Base-by-base conservation (phyloP, 1,140 invertebrate species). In the Drosophila lowei region DNA sequence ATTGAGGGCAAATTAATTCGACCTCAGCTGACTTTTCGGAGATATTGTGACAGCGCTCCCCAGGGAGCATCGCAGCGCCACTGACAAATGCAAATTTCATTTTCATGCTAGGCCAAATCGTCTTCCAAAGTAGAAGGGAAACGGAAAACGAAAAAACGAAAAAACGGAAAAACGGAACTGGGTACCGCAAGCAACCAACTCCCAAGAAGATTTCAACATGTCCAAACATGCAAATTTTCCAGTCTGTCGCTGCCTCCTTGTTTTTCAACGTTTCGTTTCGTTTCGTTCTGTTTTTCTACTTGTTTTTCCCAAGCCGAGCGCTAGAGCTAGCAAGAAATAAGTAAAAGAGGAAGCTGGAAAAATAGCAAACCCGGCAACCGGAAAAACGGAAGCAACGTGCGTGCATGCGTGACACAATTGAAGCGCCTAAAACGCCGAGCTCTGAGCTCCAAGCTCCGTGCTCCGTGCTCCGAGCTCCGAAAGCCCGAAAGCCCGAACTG, bases 201-300 rank as follows among this genome's bases (percentile, higher is more conserved):
- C 77, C 73, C 70, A 77, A 81, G 71, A 86, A 86, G 83, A 86
- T 86, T 86, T 86, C 74, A 88, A 77, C 83, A 88, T 88, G 83
- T 88, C 84, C 83, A 89, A 86, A 79, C 83, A 88, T 88, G 84
- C 84, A 88, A 88, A 88, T 88, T 88, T 88, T 88, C 83, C 84
- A 88, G 83, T 89, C 83, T 88, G 83, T 88, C 83, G 83, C 83
- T 88, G 83, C 43, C 79, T 71, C 62, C 60, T 50, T 54, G 52
- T 46, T 30, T 52, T 30, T 61, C 30, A 28, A n/a, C 21, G 41
- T 15, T 18, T 41, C 21, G n/a, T 15, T 18, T 41, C 21, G n/a
- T 54, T 34, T 52, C 38, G 30, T 57, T 43, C 48, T 25, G 28
- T 43, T 46, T 65, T 66, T 61, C 49, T 8, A 60, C 64, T 67